A percentile compares a stretch with the other conserved stretches of the same genome.
phyloP scores from a whole-genome alignment of 2,888 invertebrate species.

The Matsumyia berberina region DNA sequence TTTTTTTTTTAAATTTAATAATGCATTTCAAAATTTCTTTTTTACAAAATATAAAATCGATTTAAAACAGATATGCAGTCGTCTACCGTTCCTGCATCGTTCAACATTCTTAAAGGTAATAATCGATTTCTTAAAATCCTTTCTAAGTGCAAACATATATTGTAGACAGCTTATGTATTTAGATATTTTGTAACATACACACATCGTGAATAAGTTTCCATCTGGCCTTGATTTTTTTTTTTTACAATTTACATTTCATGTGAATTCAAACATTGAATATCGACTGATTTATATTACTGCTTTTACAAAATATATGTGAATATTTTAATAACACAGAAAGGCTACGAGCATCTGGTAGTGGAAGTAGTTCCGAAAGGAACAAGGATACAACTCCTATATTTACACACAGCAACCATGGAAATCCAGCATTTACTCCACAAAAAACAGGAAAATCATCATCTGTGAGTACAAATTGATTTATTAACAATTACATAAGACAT shows the following conservation, averaged over 20 bases:
- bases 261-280: conserved; percentile 8
- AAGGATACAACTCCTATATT: conserved; percentile 93
- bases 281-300: neutral
- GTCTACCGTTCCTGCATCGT: conserved; percentile 92
- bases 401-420: conserved; percentile 93
- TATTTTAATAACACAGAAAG: conserved; percentile 78
- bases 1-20: conserved; percentile 63
- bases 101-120: conserved; percentile 95
- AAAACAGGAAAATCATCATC: conserved; percentile 92
- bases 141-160: conserved; percentile 62
- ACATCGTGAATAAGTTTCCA: conserved; percentile 27
- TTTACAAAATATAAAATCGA: conserved; percentile 71
- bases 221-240: conserved; percentile 22
- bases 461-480: conserved; percentile 83
- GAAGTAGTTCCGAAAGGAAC: conserved; percentile 84
- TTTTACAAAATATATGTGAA: conserved; percentile 1
- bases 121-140: conserved; percentile 51
- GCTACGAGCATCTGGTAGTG: conserved; percentile 82
- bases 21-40: conserved; percentile 72
- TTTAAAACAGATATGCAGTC: conserved; percentile 86
- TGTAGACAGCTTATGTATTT: conserved; percentile 29
- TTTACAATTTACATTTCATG: conserved; percentile 6
- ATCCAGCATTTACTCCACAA: conserved; percentile 96
- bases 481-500: no score
- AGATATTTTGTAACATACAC: conserved; percentile 12